phyloP scores from a whole-genome alignment of 2,888 invertebrate genomes.

The Rhagophthalmus giganteus region DNA sequence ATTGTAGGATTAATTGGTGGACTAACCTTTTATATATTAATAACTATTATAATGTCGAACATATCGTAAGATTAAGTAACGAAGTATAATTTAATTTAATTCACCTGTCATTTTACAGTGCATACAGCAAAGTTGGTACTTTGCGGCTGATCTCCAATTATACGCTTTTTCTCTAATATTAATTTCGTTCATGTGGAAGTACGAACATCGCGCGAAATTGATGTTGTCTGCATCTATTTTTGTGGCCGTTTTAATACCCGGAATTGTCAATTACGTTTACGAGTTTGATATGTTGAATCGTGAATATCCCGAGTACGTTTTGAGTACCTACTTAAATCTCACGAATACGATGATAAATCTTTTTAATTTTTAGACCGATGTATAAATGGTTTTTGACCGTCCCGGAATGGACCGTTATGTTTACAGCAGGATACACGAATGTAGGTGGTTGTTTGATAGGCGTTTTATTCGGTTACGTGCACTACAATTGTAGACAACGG shows the following conservation, averaged over 20 bases:
- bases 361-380: conserved; percentile 27
- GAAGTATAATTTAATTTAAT: too few relatives aligned
- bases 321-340: too few relatives aligned
- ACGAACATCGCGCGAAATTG: conserved; percentile 29
- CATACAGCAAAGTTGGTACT: conserved; percentile 47
- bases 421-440: conserved; percentile 33
- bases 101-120: too few relatives aligned
- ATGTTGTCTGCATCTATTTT: conserved; percentile 27
- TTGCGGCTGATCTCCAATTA: conserved; percentile 47
- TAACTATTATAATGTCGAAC: conserved; percentile 18
- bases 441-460: conserved; percentile 37
- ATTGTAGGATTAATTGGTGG: conserved; percentile 42
- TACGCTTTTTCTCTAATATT: conserved; percentile 43
- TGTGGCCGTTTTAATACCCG: conserved; percentile 40
- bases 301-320: conserved; percentile 40
- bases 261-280: conserved; percentile 39
- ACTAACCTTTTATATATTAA: conserved; percentile 41
- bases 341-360: background rate
- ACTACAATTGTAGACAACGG: conserved; percentile 30
- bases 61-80: background rate
- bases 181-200: conserved; percentile 38
- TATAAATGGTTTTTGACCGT: conserved; percentile 28
- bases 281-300: conserved; percentile 39
- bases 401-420: conserved; percentile 36
- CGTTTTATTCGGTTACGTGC: conserved; percentile 37